Base-by-base conservation (phyloP, 30 jellyfish, hydroid and myxozoan genomes). In the Turritopsis dohrnii region DNA sequence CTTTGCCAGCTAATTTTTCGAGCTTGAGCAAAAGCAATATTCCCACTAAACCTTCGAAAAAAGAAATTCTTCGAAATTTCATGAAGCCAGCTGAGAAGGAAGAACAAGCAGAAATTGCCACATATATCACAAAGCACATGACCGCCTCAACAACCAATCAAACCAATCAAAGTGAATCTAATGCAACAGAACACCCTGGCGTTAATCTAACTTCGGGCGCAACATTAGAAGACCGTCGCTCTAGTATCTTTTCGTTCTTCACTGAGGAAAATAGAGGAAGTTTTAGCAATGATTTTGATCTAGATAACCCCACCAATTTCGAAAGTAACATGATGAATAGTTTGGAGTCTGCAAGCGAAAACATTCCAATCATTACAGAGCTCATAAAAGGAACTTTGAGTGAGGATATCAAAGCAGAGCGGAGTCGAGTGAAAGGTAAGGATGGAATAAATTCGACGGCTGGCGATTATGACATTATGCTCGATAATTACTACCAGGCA, bases 341-440 rank as follows among this genome's bases (percentile, higher is more conserved):
- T 9, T 23, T n/a, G 31, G 77, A 69, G 30, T 1, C 77, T 23
- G 30, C 30, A 23, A n/a, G 17, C 8, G 77, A 69, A 69, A 69
- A 23, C 9, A 69, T 69, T 7, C 77, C 77, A 23, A 69, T 69
- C 22, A 69, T 69, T n/a, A n/a, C 16, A 8, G 31, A 69, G 19
- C 77, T 69, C 30, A 69, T 69, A n/a, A n/a, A 23, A 69, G 77
- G 77, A 69, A 69, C 77, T 7, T 41, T 41, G 60, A 41, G 60
- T 41, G 13, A 41, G 9, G 60, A 41, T 41, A 41, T 41, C 5
- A 41, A 41, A 41, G 60, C 13, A 41, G 60, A 5, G 13, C 60
- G 13, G 13, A 41, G 60, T 41, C 60, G 13, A 41, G 13, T 3
- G 5, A 41, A 41, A 3, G 13, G 9, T 13, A 41, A 41, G 60